Conservation (phyloP, 2,797 vertebrate genomes). For the Microctenopoma stevenorrisi region DNA sequence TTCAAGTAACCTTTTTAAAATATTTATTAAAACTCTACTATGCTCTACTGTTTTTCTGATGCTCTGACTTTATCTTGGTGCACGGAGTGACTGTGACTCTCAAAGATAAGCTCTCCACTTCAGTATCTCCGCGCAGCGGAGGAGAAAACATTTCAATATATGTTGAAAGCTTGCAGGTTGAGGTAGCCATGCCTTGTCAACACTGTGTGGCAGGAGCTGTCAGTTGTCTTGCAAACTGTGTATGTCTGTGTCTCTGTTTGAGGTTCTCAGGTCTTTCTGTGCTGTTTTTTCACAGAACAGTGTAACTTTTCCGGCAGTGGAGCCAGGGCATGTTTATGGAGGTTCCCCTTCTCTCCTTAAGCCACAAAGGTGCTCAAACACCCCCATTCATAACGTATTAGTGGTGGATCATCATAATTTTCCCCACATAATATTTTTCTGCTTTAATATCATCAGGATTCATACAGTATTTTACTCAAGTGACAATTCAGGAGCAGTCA, state of each 20-base stretch:
- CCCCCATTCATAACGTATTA: constrained; percentile 38
- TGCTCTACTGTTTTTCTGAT: background rate
- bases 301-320: constrained; percentile 36
- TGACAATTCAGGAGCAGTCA: constrained; percentile 20
- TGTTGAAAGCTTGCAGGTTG: constrained; percentile 28
- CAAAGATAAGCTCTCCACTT: constrained; percentile 37
- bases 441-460: constrained; percentile 22
- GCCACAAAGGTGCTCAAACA: constrained; percentile 28
- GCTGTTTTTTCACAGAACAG: constrained; percentile 25
- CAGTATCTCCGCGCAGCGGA: constrained; percentile 27
- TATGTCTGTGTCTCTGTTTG: background rate
- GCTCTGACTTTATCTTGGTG: constrained; percentile 22
- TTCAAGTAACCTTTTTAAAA: constrained; percentile 14
- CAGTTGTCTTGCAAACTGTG: constrained; percentile 21
- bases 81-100: constrained; percentile 25
- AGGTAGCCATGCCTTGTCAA: constrained; percentile 45
- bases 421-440: constrained; percentile 24
- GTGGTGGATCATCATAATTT: constrained; percentile 28
- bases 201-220: constrained; percentile 32
- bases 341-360: constrained; percentile 24
- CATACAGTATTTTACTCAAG: constrained; percentile 23
- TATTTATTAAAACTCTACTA: background rate
- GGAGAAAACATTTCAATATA: constrained; percentile 31
- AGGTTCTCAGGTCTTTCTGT: constrained; percentile 3
- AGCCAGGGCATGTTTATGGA: constrained; percentile 39